Percentiles rank a stretch among this genome's conserved stretches.
phyloP scores from a whole-genome alignment of 2,113 vertebrate species.

The Bos indicus region DNA sequence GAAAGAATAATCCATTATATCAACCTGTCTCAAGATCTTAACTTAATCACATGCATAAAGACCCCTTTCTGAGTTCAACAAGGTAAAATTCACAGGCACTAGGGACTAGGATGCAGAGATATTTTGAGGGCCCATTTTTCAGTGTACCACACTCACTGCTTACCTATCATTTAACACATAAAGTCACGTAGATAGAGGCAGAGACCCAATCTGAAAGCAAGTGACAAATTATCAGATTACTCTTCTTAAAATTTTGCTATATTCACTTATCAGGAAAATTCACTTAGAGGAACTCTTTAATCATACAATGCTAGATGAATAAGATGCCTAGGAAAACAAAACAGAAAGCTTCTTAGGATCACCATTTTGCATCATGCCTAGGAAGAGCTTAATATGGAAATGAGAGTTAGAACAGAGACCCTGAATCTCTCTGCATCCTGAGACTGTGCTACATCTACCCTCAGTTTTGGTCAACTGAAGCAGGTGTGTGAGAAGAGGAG shows the following conservation, averaged over 20 bases:
- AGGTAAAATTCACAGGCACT: background rate
- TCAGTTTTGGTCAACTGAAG: background rate
- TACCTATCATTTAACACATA: background rate
- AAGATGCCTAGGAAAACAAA: background rate
- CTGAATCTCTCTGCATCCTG: background rate
- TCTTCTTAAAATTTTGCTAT: background rate
- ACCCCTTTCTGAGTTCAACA: background rate
- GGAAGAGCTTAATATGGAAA: conserved; percentile 3
- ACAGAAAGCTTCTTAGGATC: background rate
- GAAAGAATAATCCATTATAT: background rate
- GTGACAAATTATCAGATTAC: background rate
- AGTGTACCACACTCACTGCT: background rate
- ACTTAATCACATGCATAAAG: background rate
- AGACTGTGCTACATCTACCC: background rate
- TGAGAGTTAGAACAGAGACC: background rate
- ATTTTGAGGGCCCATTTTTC: background rate
- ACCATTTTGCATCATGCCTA: background rate
- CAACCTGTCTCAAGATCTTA: background rate
- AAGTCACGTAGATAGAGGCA: background rate
- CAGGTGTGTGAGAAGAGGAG: background rate
- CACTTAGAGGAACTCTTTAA: background rate
- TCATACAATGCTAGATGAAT: background rate
- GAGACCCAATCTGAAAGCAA: background rate
- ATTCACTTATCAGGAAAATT: background rate
- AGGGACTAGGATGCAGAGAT: background rate